Evolutionary conservation across 2,113 vertebrate species (phyloP).

Genomic region (Chunga burmeisteri): DNA sequence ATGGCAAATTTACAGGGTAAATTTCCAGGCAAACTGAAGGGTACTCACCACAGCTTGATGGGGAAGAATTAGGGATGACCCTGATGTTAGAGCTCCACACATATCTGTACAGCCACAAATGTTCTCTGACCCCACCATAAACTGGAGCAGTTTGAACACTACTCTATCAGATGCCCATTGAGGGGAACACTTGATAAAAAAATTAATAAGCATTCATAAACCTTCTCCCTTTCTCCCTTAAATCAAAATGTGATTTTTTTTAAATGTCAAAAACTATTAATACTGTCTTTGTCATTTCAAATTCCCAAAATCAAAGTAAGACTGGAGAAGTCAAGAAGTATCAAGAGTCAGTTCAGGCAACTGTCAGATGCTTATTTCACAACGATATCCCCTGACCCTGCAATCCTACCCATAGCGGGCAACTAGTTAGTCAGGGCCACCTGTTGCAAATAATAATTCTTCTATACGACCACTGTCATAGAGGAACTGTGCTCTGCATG

Average conservation of each 20-base stretch:
- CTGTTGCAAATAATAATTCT: not conserved
- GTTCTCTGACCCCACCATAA: not conserved
- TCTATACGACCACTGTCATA: not conserved
- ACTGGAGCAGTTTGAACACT: not conserved
- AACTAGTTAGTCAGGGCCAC: not conserved
- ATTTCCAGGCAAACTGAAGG: not conserved
- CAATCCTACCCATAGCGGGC: not conserved
- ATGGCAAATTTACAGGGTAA: not conserved
- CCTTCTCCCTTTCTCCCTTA: not conserved
- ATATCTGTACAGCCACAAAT: not conserved
- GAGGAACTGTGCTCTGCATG: not conserved
- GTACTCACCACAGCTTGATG: not conserved
- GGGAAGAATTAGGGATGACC: not conserved
- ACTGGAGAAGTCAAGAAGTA: not conserved
- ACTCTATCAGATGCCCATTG: accelerated
- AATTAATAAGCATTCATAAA: accelerated
- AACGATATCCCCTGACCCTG: not conserved
- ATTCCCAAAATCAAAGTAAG: not conserved
- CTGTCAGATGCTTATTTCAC: not conserved
- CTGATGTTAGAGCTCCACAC: not conserved
- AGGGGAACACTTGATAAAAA: not conserved
- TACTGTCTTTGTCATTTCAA: not conserved
- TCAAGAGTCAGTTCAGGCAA: not conserved
- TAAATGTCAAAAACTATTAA: not conserved
- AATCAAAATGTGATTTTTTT: not conserved